Evolutionary conservation across 2,113 vertebrate species (phyloP).

Genomic region (Elanoides forficatus): DNA sequence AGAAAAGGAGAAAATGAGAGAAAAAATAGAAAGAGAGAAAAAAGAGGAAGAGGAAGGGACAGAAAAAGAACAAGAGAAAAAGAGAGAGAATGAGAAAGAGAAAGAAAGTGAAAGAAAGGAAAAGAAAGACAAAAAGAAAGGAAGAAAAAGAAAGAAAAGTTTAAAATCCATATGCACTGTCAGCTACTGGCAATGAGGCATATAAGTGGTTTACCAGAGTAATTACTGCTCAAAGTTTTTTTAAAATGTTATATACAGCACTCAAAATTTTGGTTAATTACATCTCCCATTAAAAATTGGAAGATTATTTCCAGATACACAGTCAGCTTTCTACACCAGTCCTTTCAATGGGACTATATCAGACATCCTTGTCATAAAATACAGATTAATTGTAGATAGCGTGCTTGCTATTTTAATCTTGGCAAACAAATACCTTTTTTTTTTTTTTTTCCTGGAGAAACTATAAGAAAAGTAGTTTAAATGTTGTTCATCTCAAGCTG

Average conservation of each 20-base stretch:
- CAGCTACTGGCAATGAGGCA: slow-evolving; percentile 1
- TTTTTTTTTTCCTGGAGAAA: neutral
- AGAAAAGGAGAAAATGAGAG: too few species aligned
- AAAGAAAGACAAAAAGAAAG: neutral
- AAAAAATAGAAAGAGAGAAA: too few species aligned
- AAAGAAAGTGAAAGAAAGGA: too few species aligned
- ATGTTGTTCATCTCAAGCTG: slow-evolving; percentile 31
- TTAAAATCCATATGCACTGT: neutral
- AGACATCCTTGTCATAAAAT: slow-evolving; percentile 46
- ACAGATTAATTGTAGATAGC: slow-evolving; percentile 60
- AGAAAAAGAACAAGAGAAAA: too few species aligned
- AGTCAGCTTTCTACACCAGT: slow-evolving; percentile 39
- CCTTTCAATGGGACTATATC: slow-evolving; percentile 56
- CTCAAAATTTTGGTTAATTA: slow-evolving; percentile 56
- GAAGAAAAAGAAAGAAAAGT: neutral
- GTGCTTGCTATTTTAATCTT: slow-evolving; percentile 55
- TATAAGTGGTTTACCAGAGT: slow-evolving; percentile 54
- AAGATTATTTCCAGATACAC: slow-evolving; percentile 65
- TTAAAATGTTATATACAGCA: slow-evolving; percentile 4
- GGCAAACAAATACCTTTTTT: slow-evolving; percentile 57
- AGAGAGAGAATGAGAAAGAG: neutral
- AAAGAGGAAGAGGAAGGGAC: neutral
- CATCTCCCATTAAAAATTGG: slow-evolving; percentile 35
- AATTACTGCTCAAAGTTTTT: slow-evolving; percentile 35
- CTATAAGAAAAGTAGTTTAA: slow-evolving; percentile 1